Conservation (phyloP, 2,797 vertebrate genomes). For the Pogonophryne albipinna region DNA sequence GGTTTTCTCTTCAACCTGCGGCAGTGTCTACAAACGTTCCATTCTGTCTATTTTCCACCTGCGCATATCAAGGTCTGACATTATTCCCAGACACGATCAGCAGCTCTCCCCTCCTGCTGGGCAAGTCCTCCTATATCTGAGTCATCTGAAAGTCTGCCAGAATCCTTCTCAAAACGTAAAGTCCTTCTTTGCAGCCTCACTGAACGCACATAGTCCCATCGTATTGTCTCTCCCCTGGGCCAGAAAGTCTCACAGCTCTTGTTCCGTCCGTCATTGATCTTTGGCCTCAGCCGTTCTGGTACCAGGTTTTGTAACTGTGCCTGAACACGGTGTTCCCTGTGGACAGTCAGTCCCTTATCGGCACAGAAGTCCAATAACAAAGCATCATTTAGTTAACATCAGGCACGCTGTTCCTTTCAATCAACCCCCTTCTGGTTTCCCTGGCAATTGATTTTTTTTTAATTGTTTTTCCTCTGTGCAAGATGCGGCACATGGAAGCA, state of each 20-base stretch:
- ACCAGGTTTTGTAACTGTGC: not conserved
- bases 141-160: conserved; percentile 39
- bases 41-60: conserved; percentile 11
- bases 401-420: not conserved
- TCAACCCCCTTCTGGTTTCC: conserved; percentile 1
- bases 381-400: not conserved
- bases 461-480: not conserved
- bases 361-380: not conserved
- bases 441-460: not conserved
- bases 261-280: not conserved
- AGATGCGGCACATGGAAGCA: not conserved
- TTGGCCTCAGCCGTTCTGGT: not conserved
- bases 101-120: conserved; percentile 22
- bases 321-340: not conserved
- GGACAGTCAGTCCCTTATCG: not conserved
- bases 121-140: conserved; percentile 22
- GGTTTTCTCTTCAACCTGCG: conserved; percentile 12
- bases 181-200: conserved; percentile 6
- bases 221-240: conserved; percentile 2
- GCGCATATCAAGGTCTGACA: conserved; percentile 5
- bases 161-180: conserved; percentile 30
- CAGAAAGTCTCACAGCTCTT: not conserved
- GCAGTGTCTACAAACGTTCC: not conserved
- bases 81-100: conserved; percentile 21
- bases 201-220: not conserved